Evolutionary conservation across 2,797 vertebrate genomes (phyloP).

Genomic region (Galaxias olidus): DNA sequence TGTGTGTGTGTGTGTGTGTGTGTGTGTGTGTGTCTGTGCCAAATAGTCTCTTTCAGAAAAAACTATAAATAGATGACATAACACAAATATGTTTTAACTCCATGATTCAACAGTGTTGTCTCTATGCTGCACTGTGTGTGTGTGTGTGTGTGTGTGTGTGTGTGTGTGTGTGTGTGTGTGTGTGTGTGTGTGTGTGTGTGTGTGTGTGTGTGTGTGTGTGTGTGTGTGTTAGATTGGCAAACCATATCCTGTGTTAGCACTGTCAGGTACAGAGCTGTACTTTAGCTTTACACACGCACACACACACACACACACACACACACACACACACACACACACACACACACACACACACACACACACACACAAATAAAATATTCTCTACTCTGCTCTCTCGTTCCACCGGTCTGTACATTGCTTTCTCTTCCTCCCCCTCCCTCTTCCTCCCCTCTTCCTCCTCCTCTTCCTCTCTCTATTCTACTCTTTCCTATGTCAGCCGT

Average conservation of each 20-base stretch:
- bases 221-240: not conserved
- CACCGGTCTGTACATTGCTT: not conserved
- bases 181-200: constrained; percentile 11
- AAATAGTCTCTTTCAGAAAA: too few relatives aligned
- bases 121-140: too few relatives aligned
- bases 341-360: too few relatives aligned
- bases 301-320: too few relatives aligned
- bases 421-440: not conserved
- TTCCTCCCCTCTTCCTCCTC: constrained; percentile 15
- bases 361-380: constrained; percentile 16
- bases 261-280: too few relatives aligned
- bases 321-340: too few relatives aligned
- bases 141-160: constrained; percentile 8
- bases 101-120: not conserved
- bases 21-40: constrained; percentile 2
- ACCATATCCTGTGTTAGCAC: too few relatives aligned
- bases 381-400: not conserved
- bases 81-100: not conserved
- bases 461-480: constrained; percentile 11
- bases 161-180: constrained; percentile 16
- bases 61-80: too few relatives aligned
- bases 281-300: too few relatives aligned
- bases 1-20: not conserved
- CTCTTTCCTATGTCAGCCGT: constrained; percentile 5
- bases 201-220: constrained; percentile 27